A percentile compares a stretch with the other conserved stretches of the same genome.
Conservation (phyloP, 2,113 vertebrate genomes). For the Carlito syrichta region DNA sequence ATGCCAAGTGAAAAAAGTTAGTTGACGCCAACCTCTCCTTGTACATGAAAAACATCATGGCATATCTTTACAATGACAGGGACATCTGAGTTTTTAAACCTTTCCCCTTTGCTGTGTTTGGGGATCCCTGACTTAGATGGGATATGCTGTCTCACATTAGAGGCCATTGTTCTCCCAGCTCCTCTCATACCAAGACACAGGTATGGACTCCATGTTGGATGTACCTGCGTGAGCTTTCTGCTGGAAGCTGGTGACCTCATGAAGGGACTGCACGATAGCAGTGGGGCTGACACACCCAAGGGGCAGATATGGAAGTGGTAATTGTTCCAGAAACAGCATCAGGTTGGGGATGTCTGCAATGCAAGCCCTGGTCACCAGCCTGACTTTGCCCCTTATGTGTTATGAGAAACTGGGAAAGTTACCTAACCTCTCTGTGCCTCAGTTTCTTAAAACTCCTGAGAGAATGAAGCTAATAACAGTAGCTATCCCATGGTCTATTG, state of each 20-base stretch:
- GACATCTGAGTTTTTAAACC: rapidly evolving
- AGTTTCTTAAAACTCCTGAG: background rate
- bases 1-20: too few relatives aligned
- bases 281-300: too few relatives aligned
- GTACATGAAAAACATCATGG: rapidly evolving
- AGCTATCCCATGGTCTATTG: background rate
- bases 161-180: background rate
- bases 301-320: background rate
- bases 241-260: background rate
- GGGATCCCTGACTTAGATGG: background rate
- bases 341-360: too few relatives aligned
- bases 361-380: too few relatives aligned
- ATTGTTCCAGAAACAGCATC: background rate
- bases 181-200: background rate
- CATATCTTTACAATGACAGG: background rate
- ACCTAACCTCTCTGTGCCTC: background rate
- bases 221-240: background rate
- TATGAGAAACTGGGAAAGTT: background rate
- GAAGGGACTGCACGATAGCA: background rate
- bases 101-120: background rate
- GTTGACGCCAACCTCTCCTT: background rate
- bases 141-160: background rate
- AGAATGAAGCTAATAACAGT: rapidly evolving
- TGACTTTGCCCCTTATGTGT: background rate
- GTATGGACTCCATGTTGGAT: background rate